Base-by-base conservation (phyloP, 2,888 invertebrate species). In the Drosophila antonietae region DNA sequence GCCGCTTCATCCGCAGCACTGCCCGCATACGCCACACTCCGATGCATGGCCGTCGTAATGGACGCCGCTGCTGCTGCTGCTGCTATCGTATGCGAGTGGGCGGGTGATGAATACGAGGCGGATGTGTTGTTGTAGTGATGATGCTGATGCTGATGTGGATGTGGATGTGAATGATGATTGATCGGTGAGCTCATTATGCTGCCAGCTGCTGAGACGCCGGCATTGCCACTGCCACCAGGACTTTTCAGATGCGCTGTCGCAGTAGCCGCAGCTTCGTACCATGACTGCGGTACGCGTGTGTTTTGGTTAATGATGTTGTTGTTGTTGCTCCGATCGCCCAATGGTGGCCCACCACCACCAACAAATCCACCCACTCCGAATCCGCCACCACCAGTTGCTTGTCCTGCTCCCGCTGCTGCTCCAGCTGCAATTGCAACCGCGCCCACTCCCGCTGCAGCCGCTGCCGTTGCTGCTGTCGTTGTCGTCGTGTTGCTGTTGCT, bases 181-280 rank as follows among this genome's bases (percentile, higher is more conserved):
- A 82, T 80, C 78, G 83, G 85, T 80, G 81, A 80, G 81, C 90
- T 90, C 87, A 79, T 88, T 80, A 81, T 88, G 75, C 76, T 73
- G 81, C 78, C 88, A 75, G 89, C 89, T 89, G 88, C 81, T 88
- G 87, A 90, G 86, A 74, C 89, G 90, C 80, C 91, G 88, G 86
- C 91, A 91, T 88, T 91, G 91, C 91, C 92, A 92, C 88, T 90
- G 90, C 92, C 92, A 91, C 91, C 92, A 92, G 90, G 90, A 89
- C 89, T 90, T 88, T 90, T 91, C 78, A 91, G 78, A 85, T 89
- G 88, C 87, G 91, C 91, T 89, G 90, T 84, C 88, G 90, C 90
- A 83, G 90, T 89, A 88, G 84, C 76, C 81, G 91, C 90, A 90
- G 91, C 91, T 81, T 93, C 93, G 92, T 93, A 93, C 93, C 93